Percentiles rank a stretch among this genome's conserved stretches.
Conservation (phyloP, 2,888 invertebrate species). For the Polydrusus cervinus region DNA sequence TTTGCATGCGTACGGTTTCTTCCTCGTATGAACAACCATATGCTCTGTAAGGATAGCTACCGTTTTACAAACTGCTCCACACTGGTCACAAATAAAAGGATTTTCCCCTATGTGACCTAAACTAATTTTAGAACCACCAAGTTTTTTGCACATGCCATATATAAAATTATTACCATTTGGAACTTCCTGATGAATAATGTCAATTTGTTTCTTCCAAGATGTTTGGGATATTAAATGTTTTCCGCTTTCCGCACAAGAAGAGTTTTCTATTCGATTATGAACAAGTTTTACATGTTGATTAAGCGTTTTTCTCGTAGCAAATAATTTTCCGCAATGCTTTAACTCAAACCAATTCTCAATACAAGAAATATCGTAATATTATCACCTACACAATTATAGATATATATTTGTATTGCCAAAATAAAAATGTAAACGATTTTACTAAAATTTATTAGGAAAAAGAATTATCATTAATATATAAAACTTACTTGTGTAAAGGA, state of each 20-base stretch:
- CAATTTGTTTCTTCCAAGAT: slow-evolving; percentile 14
- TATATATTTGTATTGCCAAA: no score
- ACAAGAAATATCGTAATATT: no score
- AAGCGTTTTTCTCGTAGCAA: background rate
- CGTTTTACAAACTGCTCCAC: slow-evolving; percentile 68
- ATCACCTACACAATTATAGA: no score
- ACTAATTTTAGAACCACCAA: slow-evolving; percentile 13
- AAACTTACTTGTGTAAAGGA: no score
- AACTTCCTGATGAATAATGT: slow-evolving; percentile 21
- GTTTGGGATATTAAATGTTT: background rate
- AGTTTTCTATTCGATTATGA: background rate
- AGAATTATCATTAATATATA: no score
- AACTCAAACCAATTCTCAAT: no score
- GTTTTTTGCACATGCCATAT: slow-evolving; percentile 34
- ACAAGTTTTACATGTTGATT: background rate
- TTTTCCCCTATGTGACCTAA: slow-evolving; percentile 60
- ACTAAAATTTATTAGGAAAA: no score
- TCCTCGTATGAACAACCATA: slow-evolving; percentile 47
- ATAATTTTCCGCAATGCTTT: background rate
- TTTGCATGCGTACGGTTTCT: slow-evolving; percentile 39
- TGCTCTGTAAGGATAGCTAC: slow-evolving; percentile 57
- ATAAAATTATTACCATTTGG: background rate
- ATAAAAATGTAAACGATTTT: no score
- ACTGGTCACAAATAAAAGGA: slow-evolving; percentile 64
- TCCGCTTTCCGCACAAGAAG: slow-evolving; percentile 5